These are phyloP conservation scores for Brachypalpus laphriformis DNA, from an alignment of 2,888 invertebrate species.

Conservation along the genomic window DNA sequence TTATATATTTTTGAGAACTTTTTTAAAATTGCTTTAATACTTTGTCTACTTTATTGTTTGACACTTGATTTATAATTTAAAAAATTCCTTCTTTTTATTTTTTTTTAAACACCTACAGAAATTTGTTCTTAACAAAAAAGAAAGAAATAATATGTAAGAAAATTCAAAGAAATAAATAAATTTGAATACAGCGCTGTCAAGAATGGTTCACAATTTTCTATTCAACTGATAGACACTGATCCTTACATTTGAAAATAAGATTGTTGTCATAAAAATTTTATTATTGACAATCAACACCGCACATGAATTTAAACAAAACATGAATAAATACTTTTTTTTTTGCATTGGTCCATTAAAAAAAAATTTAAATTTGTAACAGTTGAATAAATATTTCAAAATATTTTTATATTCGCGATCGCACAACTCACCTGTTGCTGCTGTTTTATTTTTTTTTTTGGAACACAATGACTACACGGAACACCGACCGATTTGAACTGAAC, in stretches of 20 bases:
- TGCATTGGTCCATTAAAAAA: neutral
- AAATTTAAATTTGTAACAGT: slow-evolving; percentile 30
- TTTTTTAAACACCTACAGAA: neutral
- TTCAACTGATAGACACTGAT: neutral
- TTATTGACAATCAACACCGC: slow-evolving; percentile 1
- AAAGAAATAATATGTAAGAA: neutral
- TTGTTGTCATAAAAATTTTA: neutral
- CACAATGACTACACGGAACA: slow-evolving; percentile 52
- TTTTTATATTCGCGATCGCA: slow-evolving; percentile 17
- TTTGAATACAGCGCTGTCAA: too few species aligned
- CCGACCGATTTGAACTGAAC: slow-evolving; percentile 61
- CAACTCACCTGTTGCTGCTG: slow-evolving; percentile 64
- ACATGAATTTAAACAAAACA: neutral
- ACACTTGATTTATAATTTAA: neutral
- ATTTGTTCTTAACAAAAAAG: neutral
- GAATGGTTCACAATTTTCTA: neutral
- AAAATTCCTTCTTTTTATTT: neutral
- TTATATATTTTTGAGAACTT: neutral
- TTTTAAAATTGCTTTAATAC: neutral
- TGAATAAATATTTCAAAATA: slow-evolving; percentile 27
- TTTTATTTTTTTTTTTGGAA: slow-evolving; percentile 26
- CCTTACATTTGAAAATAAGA: neutral
- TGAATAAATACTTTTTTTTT: neutral
- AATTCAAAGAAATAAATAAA: neutral
- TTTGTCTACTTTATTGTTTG: neutral